phyloP scores from a whole-genome alignment of 2,888 invertebrate genomes.

The Diaperis boleti region DNA sequence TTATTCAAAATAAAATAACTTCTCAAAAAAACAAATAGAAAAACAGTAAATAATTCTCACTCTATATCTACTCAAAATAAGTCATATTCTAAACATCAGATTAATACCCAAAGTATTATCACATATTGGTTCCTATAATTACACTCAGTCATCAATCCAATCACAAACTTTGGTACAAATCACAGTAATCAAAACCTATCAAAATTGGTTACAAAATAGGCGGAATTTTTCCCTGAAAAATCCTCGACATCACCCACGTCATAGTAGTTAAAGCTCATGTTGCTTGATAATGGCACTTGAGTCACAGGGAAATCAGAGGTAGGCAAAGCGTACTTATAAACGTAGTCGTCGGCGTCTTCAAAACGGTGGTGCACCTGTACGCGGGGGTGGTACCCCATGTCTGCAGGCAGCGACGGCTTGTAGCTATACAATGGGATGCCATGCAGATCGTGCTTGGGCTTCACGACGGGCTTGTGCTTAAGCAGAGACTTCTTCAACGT shows the following conservation, averaged over 20 bases:
- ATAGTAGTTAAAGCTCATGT: constrained; percentile 34
- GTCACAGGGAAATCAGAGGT: constrained; percentile 19
- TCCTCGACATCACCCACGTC: constrained; percentile 9
- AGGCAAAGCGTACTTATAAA: constrained; percentile 15
- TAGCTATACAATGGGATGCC: constrained; percentile 9
- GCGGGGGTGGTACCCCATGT: too few species aligned
- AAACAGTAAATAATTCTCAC: too few species aligned
- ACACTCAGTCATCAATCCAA: not conserved
- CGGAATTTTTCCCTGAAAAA: constrained; percentile 28
- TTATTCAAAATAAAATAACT: too few species aligned
- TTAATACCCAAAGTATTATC: not conserved
- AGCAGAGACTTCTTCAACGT: constrained; percentile 3
- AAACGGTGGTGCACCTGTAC: not conserved
- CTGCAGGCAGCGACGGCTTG: not conserved
- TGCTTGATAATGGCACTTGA: constrained; percentile 38
- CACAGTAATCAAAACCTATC: constrained; percentile 19
- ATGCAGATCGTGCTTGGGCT: constrained; percentile 3
- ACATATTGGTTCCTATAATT: not conserved
- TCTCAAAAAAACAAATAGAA: too few species aligned
- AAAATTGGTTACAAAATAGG: constrained; percentile 7
- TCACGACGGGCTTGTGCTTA: constrained; percentile 10
- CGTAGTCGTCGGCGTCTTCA: constrained; percentile 16
- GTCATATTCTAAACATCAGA: not conserved
- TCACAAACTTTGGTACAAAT: constrained; percentile 22
- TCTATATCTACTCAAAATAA: too few species aligned